Base-by-base conservation (phyloP, 2,113 vertebrate species). In the Pseudolaguvia tuberculata region DNA sequence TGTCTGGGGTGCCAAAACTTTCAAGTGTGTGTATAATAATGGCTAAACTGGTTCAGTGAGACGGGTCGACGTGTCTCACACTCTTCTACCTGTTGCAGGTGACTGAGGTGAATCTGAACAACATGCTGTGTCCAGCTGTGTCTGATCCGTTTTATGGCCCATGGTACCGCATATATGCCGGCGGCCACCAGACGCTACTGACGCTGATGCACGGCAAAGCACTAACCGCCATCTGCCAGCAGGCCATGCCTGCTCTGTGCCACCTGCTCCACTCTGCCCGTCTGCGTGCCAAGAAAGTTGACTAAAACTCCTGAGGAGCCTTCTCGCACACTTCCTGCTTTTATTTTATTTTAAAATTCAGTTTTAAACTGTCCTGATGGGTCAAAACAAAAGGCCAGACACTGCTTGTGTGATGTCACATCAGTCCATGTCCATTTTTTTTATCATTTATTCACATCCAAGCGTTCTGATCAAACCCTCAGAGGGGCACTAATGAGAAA, bases 31-130 rank as follows among this genome's bases (percentile, higher is more conserved):
- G 29, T 58, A 27, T 58, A 21, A 56, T 25, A 2, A 56, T 25
- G n/a, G n/a, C n/a, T n/a, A 5, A 25, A 12, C 21, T 7, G 21
- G 4, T 9, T 7, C 52, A 55, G 53, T 25, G 55, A 57, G 55
- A 57, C 15, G 2, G 57, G 57, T n/a, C 6, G 1, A n/a, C 5
- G 58, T 63, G 61, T 71, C 9, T 79, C n/a, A 23, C 1, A 71
- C 51, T 69, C 50, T 6, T 42, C 29, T 55, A n/a, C 70, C 61
- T 27, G 25, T 2, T 55, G 18, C 88, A 99, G 97, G 89, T 90
- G 70, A 98, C 96, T 0, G 94, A 99, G 88, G 97, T 99, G 84
- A 99, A 99, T 86, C 89, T 99, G 88, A 99, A 99, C 92, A 99
- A 98, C 92, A 99, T 99, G 96, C 87, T 99, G 84, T 99, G 97